Conservation (phyloP, 2,797 vertebrate species). For the Cottoperca gobio region DNA sequence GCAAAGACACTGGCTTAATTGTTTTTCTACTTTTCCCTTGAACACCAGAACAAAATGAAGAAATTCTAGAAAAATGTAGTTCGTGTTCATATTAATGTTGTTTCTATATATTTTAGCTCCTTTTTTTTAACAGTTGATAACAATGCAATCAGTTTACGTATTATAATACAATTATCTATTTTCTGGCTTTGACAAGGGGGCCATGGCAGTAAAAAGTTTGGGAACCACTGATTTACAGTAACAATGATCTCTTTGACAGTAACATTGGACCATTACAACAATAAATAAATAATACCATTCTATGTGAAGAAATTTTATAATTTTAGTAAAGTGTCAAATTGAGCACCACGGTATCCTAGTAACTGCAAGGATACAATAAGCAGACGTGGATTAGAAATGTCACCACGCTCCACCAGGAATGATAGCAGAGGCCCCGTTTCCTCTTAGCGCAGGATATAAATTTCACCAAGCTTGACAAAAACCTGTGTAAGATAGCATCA, state of each 20-base stretch:
- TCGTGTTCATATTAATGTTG: neutral
- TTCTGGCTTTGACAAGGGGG: neutral
- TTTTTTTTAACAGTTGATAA: neutral
- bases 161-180: too few relatives aligned
- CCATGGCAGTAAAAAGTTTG: constrained; percentile 19
- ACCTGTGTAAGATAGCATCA: constrained; percentile 48
- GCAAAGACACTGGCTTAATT: neutral
- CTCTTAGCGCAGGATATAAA: constrained; percentile 42
- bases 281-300: constrained; percentile 43
- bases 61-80: neutral
- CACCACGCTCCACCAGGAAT: constrained; percentile 21
- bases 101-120: neutral
- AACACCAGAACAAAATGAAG: neutral
- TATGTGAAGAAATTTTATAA: constrained; percentile 22
- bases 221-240: constrained; percentile 44
- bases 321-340: constrained; percentile 29
- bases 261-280: constrained; percentile 31
- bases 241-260: constrained; percentile 42
- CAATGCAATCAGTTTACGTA: neutral
- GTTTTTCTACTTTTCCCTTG: neutral
- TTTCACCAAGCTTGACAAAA: constrained; percentile 56
- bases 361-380: constrained; percentile 50
- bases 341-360: constrained; percentile 43
- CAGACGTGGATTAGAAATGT: constrained; percentile 46
- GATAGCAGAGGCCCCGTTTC: constrained; percentile 32